A percentile compares a stretch with the other conserved stretches of the same genome.
phyloP scores from a whole-genome alignment of 2,797 vertebrate genomes.

The Myotis pilosus region DNA sequence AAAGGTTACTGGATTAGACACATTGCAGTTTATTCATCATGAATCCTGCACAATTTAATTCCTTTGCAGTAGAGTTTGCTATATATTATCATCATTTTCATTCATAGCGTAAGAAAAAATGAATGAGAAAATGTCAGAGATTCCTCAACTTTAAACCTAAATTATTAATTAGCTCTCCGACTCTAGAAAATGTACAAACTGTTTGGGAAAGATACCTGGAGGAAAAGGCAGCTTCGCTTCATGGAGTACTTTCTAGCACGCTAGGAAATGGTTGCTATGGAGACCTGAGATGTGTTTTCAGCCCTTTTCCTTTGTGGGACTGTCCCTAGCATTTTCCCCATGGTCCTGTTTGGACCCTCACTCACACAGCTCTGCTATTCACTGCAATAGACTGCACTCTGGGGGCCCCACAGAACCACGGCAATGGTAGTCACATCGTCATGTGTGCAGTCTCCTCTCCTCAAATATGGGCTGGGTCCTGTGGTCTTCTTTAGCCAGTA shows the following conservation, averaged over 20 bases:
- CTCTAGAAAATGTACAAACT: neutral
- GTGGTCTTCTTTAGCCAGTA: neutral
- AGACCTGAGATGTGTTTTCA: neutral
- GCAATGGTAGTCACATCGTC: rapidly evolving
- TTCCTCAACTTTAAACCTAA: conserved; percentile 40
- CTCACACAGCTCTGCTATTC: neutral
- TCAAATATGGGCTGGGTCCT: neutral
- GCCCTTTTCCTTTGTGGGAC: neutral
- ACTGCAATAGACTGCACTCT: rapidly evolving
- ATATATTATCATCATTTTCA: neutral
- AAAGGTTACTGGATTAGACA: neutral
- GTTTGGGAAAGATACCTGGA: neutral
- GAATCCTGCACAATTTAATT: conserved; percentile 1
- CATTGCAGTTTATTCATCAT: neutral
- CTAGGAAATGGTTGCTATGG: neutral
- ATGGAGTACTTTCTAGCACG: neutral
- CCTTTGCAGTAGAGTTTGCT: neutral
- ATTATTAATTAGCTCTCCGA: conserved; percentile 16
- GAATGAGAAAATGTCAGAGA: neutral
- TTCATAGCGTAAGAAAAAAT: neutral
- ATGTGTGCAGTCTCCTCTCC: neutral
- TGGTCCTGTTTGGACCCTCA: neutral
- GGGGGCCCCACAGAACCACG: neutral
- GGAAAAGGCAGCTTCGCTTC: neutral
- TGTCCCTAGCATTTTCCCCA: neutral